Base-by-base conservation (phyloP, 30 jellyfish, hydroid and myxozoan species). In the Catostylus mosaicus region DNA sequence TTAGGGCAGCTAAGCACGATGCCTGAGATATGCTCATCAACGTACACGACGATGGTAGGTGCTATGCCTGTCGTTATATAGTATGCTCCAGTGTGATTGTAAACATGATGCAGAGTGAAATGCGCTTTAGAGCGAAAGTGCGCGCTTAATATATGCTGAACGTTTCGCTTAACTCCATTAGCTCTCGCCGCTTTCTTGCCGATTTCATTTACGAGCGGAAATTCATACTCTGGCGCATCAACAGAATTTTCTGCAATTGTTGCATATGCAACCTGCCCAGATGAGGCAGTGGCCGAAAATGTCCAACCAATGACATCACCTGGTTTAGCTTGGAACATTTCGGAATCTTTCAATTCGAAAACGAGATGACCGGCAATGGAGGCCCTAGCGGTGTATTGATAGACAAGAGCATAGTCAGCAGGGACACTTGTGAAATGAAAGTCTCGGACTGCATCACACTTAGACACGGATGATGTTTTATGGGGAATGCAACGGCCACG, bases 231-330 rank as follows among this genome's bases (percentile, higher is more conserved):
- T 19, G 82, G 85, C 2, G 96, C 80, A 24, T 78, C 91, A 50
- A 38, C 76, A 6, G 82, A 54, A 43, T 48, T 54, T 9, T 74
- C 72, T 14, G 73, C 43, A 3, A 71, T 54, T 3, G 65, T 29
- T 19, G 86, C 87, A 45, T 60, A 93, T 22, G 90, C 73, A 0
- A 86, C 73, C 47, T 71, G 83, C 33, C 92, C 90, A 3, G 97
- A 90, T 11, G 73, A 87, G 30, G 79, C 38, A 12, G 43, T 27
- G 40, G 80, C 77, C 45, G 88, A 9, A 32, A 29, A 77, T 14
- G 97, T 67, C 96, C 94, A 95, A 11, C 99, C 99, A 61, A 95
- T n/a, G n/a, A 95, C 90, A 75, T 95, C 97, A 22, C 97, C 97
- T 5, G 91, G 86, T 51, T 18, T 73, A 9, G 96, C 96, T 7